Conservation (phyloP, 2,888 invertebrate genomes). For the Prenolepis imparis region DNA sequence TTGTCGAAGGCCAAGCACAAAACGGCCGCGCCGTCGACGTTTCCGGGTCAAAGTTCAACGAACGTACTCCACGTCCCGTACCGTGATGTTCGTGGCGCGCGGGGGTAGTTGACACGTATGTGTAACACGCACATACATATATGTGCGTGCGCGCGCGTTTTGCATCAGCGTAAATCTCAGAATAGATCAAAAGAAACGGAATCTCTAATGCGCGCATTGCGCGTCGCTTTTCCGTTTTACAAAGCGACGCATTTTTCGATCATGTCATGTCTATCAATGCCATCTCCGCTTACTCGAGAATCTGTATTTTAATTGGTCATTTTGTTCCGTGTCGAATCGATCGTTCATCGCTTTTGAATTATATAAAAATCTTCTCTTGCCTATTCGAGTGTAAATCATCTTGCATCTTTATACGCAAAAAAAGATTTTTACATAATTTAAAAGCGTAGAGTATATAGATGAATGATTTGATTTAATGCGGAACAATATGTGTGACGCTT, state of each 20-base stretch:
- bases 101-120: constrained; percentile 29
- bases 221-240: constrained; percentile 7
- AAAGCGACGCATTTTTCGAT: constrained; percentile 9
- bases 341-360: background rate
- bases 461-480: background rate
- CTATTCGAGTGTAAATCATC: background rate
- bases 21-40: constrained; percentile 58
- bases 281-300: constrained; percentile 14
- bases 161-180: constrained; percentile 32
- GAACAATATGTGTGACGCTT: background rate
- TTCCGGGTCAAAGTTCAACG: constrained; percentile 77
- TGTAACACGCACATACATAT: background rate
- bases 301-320: background rate
- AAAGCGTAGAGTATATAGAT: background rate
- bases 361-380: background rate
- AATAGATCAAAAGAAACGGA: constrained; percentile 57
- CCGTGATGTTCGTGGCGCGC: constrained; percentile 20
- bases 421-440: background rate
- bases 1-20: constrained; percentile 77
- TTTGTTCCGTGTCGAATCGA: background rate
- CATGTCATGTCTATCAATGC: constrained; percentile 4
- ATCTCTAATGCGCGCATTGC: constrained; percentile 16
- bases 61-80: constrained; percentile 58
- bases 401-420: background rate
- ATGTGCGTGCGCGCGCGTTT: background rate